Base-by-base conservation (phyloP, 1,140 invertebrate genomes). In the Scylla paramamosain region DNA sequence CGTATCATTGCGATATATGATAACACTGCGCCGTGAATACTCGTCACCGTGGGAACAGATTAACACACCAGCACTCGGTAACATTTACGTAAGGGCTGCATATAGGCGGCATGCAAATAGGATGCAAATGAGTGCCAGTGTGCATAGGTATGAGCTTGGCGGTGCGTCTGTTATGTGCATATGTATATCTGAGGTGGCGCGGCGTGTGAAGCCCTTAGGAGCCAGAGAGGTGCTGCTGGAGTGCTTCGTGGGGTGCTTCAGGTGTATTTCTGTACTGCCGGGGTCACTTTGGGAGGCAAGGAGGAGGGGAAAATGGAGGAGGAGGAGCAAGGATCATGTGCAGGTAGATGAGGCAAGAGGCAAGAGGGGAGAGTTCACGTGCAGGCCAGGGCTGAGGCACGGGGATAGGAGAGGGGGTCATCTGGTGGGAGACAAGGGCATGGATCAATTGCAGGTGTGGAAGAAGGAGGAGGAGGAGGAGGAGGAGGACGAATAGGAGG, bases 1-100 rank as follows among this genome's bases (percentile, higher is more conserved):
- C 67, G 67, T 39, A 77, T 77, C 67, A 77, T 77, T 77, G 67
- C n/a, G 67, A 77, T 77, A n/a, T 77, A n/a, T n/a, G 67, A 77
- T 77, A 77, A 14, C 67, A 20, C 67, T n/a, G 67, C 25, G 20
- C 25, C 67, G 67, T 77, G 67, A 77, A 77, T 77, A 77, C 67
- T 77, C n/a, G 67, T 77, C 67, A 77, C 6, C 67, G 25, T 20
- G 12, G 67, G 20, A 7, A 77, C 67, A n/a, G 67, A 77, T 77
- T 77, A 77, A n/a, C 67, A 77, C 67, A 20, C 20, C 67, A 20
- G 20, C 67, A n/a, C n/a, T 77, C n/a, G 67, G 67, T 77, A 77
- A 77, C 67, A 77, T 25, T 20, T 77, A 77, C 67, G 25, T n/a
- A 77, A 77, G 67, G n/a, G 25, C 67, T n/a, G 67, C 67, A n/a